phyloP scores from a whole-genome alignment of 1,140 invertebrate genomes.

The Drosophila subpulchrella region DNA sequence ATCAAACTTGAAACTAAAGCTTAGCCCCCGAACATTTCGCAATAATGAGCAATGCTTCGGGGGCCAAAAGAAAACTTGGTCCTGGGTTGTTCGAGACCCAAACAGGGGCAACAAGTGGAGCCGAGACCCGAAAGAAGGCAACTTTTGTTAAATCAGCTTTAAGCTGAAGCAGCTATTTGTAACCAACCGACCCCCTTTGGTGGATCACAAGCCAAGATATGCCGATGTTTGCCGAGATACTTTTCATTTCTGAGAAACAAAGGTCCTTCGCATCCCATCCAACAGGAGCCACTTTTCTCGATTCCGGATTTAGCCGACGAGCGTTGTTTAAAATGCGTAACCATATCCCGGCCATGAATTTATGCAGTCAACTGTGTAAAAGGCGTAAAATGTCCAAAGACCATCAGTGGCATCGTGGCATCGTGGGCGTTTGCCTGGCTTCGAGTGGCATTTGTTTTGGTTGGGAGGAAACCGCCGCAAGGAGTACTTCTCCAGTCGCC shows the following conservation, averaged over 20 bases:
- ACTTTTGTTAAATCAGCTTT: constrained; percentile 49
- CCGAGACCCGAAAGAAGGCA: constrained; percentile 13
- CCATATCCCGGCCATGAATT: constrained; percentile 60
- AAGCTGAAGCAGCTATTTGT: constrained; percentile 44
- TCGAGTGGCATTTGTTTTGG: constrained; percentile 33
- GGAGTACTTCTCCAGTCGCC: constrained; percentile 9
- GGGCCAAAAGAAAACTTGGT: constrained; percentile 47
- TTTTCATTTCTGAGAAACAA: constrained; percentile 41
- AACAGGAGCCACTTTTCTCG: constrained; percentile 3
- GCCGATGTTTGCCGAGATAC: constrained; percentile 30
- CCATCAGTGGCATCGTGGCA: constrained; percentile 16
- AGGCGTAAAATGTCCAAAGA: constrained; percentile 71
- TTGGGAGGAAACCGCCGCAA: constrained; percentile 31
- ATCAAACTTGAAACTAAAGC: constrained; percentile 77
- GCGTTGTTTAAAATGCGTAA: constrained; percentile 72
- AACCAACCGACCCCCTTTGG: constrained; percentile 1
- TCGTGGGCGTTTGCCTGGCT: constrained; percentile 3
- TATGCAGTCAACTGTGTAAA: constrained; percentile 76
- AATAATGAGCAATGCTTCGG: constrained; percentile 72
- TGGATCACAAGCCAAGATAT: constrained; percentile 4
- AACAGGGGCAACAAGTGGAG: constrained; percentile 64
- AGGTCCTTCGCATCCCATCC: constrained; percentile 2
- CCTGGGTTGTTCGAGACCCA: neutral
- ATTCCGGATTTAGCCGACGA: constrained; percentile 21
- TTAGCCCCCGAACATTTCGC: constrained; percentile 63